phyloP scores from a whole-genome alignment of 2,888 invertebrate species.

The Meghimatium bilineatum region DNA sequence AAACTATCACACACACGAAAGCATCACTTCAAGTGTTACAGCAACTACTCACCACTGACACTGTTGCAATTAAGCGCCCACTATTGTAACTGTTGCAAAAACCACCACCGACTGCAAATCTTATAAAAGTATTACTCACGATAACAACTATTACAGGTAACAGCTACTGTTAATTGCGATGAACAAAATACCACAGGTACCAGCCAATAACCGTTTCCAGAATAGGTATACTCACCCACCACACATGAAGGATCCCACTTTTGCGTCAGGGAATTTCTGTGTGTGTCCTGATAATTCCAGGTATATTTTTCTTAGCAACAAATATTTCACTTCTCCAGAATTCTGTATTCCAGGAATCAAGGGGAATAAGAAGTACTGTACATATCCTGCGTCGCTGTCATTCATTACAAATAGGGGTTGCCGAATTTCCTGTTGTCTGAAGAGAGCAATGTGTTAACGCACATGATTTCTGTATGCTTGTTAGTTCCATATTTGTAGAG shows the following conservation, averaged over 20 bases:
- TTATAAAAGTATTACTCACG: too few species aligned
- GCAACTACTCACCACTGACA: too few species aligned
- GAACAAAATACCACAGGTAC: too few species aligned
- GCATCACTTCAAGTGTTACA: too few species aligned
- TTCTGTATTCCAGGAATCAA: constrained; percentile 1
- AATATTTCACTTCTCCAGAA: neutral
- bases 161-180: too few species aligned
- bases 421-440: neutral
- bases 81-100: too few species aligned
- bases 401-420: neutral
- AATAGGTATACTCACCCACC: too few species aligned
- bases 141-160: too few species aligned
- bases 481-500: neutral
- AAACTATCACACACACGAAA: too few species aligned
- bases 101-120: too few species aligned
- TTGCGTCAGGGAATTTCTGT: neutral
- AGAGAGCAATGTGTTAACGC: neutral
- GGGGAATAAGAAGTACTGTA: neutral
- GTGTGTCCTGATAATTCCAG: constrained; percentile 20
- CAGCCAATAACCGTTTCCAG: too few species aligned
- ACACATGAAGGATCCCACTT: neutral
- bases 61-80: too few species aligned
- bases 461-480: neutral
- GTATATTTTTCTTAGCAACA: neutral
- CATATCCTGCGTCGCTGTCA: constrained; percentile 19